These are phyloP conservation scores for Spea bombifrons DNA, from an alignment of 2,113 vertebrate species.

Conservation along the genomic window DNA sequence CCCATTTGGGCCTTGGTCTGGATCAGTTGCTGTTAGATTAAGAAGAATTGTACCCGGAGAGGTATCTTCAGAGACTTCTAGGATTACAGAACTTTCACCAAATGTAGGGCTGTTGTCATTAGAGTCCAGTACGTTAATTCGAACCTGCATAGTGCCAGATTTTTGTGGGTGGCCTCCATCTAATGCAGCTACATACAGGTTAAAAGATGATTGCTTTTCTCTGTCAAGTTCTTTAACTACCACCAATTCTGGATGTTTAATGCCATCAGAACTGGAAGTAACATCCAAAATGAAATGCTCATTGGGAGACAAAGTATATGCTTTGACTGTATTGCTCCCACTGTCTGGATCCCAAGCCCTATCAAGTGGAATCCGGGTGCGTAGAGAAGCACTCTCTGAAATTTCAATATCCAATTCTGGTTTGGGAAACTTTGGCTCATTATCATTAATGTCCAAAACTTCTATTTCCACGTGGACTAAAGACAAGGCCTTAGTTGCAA, in stretches of 20 bases:
- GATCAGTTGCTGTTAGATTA: slow-evolving; percentile 79
- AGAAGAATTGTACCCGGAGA: slow-evolving; percentile 75
- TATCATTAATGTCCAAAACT: slow-evolving; percentile 86
- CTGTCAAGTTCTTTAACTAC: slow-evolving; percentile 84
- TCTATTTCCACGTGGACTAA: slow-evolving; percentile 78
- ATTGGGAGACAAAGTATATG: slow-evolving; percentile 76
- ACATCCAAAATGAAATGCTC: slow-evolving; percentile 85
- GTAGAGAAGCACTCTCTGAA: slow-evolving; percentile 76
- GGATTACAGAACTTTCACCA: slow-evolving; percentile 68
- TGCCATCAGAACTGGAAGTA: slow-evolving; percentile 66
- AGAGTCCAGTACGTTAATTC: slow-evolving; percentile 82
- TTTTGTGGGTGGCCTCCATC: slow-evolving; percentile 81
- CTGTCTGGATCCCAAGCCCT: slow-evolving; percentile 78
- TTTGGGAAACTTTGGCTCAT: slow-evolving; percentile 77
- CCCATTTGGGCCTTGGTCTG: slow-evolving; percentile 86
- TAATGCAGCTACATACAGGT: slow-evolving; percentile 74
- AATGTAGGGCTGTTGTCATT: slow-evolving; percentile 91
- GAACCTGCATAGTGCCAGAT: slow-evolving; percentile 79
- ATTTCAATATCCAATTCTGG: slow-evolving; percentile 82
- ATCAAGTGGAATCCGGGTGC: slow-evolving; percentile 82
- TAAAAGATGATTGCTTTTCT: slow-evolving; percentile 76
- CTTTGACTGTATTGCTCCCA: slow-evolving; percentile 74
- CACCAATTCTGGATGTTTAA: slow-evolving; percentile 75
- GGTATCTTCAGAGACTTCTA: slow-evolving; percentile 79
- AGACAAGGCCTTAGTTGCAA: slow-evolving; percentile 68